Base-by-base conservation (phyloP, 2,888 invertebrate genomes). In the Branchipolynoe longqiensis region DNA sequence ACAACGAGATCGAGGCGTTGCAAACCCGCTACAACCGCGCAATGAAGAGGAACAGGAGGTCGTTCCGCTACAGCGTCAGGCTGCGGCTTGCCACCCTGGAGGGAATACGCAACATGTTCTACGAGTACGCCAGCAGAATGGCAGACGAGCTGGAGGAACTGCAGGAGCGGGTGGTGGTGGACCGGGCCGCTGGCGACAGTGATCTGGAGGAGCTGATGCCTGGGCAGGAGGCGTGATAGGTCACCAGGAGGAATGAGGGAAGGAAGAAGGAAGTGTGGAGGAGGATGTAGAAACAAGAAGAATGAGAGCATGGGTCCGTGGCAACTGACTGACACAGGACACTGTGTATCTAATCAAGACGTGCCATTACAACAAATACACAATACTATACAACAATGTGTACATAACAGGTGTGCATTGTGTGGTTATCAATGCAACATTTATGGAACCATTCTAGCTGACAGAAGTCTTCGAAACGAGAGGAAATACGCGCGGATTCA, bases 21-120 rank as follows among this genome's bases (percentile, higher is more conserved):
- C 90, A 90, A 83, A 85, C 85, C 28, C 87, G 91, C 0, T 91
- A 90, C 87, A 89, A 90, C 38, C 86, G 87, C 14, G 90, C 91
- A 0, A 87, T 87, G 83, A 88, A 89, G 82, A 89, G 88, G 69
- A 89, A 90, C 82, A 88, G 87, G 82, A 87, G 90, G 18, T 88
- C 90, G n/a, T 90, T 90, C 84, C 86, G 91, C 58, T 91, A 90
- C 87, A 89, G 89, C 8, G 85, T 90, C 54, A 87, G 91, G 28
- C 87, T 91, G 41, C 86, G 90, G 6, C 90, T 90, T 81, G 90
- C 91, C 12, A 89, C 90, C 12, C 85, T 89, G 62, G 91, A 91
- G 82, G 91, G 90, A 25, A 89, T 91, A 18, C 82, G 90, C 73
- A 91, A 91, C 86, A 91, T 91, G 90, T 90, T 88, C 85, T 89